Evolutionary conservation across 2,888 invertebrate species (phyloP).

Genomic region (Chorisops tibialis): DNA sequence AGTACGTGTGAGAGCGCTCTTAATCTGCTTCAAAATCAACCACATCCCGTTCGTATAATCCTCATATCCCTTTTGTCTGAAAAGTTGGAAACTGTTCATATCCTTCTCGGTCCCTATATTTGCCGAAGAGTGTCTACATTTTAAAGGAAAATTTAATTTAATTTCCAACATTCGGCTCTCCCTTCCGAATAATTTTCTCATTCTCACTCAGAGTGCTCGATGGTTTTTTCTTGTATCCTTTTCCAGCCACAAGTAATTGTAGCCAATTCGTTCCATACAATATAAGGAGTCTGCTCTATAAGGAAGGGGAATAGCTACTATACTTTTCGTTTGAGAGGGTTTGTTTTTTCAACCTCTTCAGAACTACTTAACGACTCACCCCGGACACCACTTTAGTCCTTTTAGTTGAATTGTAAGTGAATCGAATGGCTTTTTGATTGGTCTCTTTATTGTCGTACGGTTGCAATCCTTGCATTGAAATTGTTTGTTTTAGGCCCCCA

Average conservation of each 20-base stretch:
- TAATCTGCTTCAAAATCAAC: constrained; percentile 3
- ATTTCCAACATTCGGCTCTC: constrained; percentile 9
- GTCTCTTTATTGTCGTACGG: constrained; percentile 32
- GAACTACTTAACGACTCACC: not conserved
- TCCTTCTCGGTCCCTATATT: constrained; percentile 9
- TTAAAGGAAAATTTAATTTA: constrained; percentile 21
- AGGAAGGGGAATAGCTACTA: not conserved
- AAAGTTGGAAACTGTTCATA: constrained; percentile 25
- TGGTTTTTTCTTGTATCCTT: constrained; percentile 7
- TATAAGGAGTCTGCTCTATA: not conserved
- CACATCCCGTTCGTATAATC: not conserved
- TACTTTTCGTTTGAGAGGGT: not conserved
- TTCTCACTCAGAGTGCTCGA: constrained; percentile 4
- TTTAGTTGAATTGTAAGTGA: constrained; percentile 28
- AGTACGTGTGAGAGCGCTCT: constrained; percentile 1
- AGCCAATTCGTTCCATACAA: constrained; percentile 22
- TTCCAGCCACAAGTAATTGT: constrained; percentile 23
- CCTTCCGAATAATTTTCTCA: constrained; percentile 8
- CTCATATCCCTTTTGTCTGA: constrained; percentile 16
- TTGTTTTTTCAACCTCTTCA: not conserved
- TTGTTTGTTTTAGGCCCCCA: constrained; percentile 23
- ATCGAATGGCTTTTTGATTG: constrained; percentile 36
- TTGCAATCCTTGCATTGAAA: constrained; percentile 25
- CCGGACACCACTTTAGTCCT: constrained; percentile 10
- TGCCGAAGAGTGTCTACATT: constrained; percentile 21